Percentiles rank a stretch among this genome's conserved stretches.
Evolutionary conservation across 1,140 invertebrate genomes (phyloP).

Genomic region (Sitobion miscanthi): DNA sequence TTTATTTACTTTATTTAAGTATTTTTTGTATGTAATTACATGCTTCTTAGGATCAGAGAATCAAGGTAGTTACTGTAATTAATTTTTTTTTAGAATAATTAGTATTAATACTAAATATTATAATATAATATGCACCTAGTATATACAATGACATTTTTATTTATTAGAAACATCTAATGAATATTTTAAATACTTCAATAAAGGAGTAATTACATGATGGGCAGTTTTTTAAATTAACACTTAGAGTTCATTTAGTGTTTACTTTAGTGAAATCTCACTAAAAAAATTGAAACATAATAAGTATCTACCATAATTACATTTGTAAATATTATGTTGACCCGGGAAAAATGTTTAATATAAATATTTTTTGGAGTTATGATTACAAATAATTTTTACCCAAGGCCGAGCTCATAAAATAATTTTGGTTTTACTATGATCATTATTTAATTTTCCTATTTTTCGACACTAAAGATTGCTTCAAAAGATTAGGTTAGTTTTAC

Average conservation of each 20-base stretch:
- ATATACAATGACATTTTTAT: background rate
- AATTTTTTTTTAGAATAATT: slow-evolving; percentile 57
- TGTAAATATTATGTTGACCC: background rate
- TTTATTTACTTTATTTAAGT: slow-evolving; percentile 34
- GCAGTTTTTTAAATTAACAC: background rate
- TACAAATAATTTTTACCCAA: too few relatives aligned
- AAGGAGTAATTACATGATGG: background rate
- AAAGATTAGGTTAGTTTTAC: too few relatives aligned
- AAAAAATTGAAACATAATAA: background rate
- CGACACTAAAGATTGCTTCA: background rate
- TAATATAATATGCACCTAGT: background rate
- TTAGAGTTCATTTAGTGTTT: background rate
- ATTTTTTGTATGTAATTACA: slow-evolving; percentile 57
- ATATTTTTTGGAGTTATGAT: background rate
- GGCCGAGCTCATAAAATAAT: background rate
- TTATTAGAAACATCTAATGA: background rate
- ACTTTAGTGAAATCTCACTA: background rate
- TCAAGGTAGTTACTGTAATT: slow-evolving; percentile 66
- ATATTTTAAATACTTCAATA: background rate
- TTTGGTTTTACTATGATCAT: background rate
- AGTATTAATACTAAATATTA: background rate
- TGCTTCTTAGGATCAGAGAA: slow-evolving; percentile 67
- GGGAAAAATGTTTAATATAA: background rate
- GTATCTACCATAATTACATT: background rate
- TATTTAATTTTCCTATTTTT: too few relatives aligned